Conservation (phyloP, 2,113 vertebrate species). For the Polypterus senegalus region DNA sequence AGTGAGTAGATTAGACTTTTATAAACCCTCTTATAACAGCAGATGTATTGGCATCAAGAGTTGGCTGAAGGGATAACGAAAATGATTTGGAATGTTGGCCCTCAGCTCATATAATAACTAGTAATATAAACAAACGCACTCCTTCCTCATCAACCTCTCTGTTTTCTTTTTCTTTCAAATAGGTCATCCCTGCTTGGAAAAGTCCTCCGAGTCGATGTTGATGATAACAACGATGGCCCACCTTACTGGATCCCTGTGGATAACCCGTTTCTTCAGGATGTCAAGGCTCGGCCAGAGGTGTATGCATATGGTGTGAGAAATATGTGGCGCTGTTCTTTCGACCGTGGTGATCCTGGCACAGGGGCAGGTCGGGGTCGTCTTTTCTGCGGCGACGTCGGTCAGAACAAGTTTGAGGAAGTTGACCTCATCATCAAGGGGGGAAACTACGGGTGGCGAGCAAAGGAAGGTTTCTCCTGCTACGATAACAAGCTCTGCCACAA, state of each 20-base stretch:
- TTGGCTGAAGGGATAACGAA: no score
- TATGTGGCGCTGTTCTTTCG: slow-evolving; percentile 69
- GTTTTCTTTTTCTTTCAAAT: background rate
- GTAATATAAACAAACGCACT: no score
- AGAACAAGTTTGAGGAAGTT: slow-evolving; percentile 66
- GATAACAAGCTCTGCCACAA: slow-evolving; percentile 58
- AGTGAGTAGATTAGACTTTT: no score
- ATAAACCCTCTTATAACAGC: no score
- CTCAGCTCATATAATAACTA: no score
- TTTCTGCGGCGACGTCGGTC: slow-evolving; percentile 64
- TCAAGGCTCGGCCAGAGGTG: slow-evolving; percentile 43
- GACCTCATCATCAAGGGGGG: slow-evolving; percentile 59
- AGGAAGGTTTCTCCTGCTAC: slow-evolving; percentile 65
- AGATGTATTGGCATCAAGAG: no score
- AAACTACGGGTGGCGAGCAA: slow-evolving; percentile 67
- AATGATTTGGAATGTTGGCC: no score
- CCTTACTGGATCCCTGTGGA: slow-evolving; percentile 58
- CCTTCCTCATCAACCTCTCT: background rate
- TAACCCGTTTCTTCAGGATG: slow-evolving; percentile 58
- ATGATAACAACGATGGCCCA: slow-evolving; percentile 39
- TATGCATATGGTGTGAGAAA: slow-evolving; percentile 65
- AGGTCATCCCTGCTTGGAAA: slow-evolving; percentile 64
- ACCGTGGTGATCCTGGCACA: slow-evolving; percentile 48
- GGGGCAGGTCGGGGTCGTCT: slow-evolving; percentile 43
- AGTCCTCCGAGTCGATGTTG: slow-evolving; percentile 50